A percentile compares a stretch with the other conserved stretches of the same genome.
These are phyloP conservation scores for Quadroppia sp. DNA, from an alignment of 2,888 invertebrate genomes.

Conservation along the genomic window DNA sequence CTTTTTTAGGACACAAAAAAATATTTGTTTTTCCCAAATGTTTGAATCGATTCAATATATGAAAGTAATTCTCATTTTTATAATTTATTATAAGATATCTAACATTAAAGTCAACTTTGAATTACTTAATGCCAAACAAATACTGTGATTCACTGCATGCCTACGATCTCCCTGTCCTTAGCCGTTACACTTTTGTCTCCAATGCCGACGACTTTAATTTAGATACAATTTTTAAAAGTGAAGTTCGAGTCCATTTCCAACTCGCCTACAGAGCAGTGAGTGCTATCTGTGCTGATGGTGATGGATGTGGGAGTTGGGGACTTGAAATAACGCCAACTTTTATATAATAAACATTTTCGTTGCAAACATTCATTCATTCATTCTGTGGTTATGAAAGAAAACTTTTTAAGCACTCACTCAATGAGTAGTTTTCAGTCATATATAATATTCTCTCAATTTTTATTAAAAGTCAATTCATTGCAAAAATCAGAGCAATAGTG, in stretches of 20 bases:
- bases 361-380: constrained; percentile 16
- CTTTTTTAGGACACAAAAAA: not conserved
- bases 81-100: not conserved
- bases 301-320: constrained; percentile 39
- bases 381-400: constrained; percentile 31
- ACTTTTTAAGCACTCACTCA: constrained; percentile 28
- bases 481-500: constrained; percentile 11
- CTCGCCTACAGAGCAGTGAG: not conserved
- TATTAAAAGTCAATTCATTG: not conserved
- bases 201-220: constrained; percentile 16
- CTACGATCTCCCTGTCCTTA: not conserved
- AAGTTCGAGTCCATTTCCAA: constrained; percentile 13
- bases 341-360: constrained; percentile 28
- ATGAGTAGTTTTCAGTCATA: not conserved
- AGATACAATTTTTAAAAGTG: not conserved
- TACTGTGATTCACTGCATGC: constrained; percentile 10
- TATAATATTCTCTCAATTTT: not conserved
- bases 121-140: not conserved
- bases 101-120: constrained; percentile 18
- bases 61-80: not conserved
- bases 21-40: constrained; percentile 32
- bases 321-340: constrained; percentile 30
- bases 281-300: not conserved
- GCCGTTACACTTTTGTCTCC: not conserved
- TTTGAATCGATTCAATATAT: not conserved